These are phyloP conservation scores for Meghimatium bilineatum DNA, from an alignment of 2,888 invertebrate species.

Conservation along the genomic window DNA sequence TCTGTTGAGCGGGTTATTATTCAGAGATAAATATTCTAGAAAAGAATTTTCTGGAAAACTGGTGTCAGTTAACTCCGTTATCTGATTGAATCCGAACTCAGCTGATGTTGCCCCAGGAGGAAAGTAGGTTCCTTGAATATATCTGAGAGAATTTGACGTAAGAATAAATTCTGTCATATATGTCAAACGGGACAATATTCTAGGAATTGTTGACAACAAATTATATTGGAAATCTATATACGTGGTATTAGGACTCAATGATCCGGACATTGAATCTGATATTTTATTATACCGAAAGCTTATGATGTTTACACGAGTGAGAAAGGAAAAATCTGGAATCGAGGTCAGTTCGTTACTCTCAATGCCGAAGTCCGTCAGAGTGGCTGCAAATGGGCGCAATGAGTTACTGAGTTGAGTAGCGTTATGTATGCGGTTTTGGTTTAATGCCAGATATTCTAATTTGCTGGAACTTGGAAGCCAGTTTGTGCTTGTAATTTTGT, in stretches of 20 bases:
- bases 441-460: not conserved
- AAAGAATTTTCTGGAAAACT: not conserved
- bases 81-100: not conserved
- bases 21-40: not conserved
- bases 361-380: not conserved
- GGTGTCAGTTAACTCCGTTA: constrained; percentile 3
- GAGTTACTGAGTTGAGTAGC: not conserved
- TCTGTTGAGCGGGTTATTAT: not conserved
- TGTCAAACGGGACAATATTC: not conserved
- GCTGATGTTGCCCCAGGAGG: not conserved
- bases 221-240: not conserved
- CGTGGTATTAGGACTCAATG: not conserved
- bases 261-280: not conserved
- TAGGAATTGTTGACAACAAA: not conserved
- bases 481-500: not conserved
- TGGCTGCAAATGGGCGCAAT: not conserved
- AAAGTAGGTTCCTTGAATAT: not conserved
- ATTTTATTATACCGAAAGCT: not conserved
- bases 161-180: not conserved
- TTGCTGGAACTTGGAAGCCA: not conserved
- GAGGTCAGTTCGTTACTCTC: not conserved
- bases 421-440: not conserved
- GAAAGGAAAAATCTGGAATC: not conserved
- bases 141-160: not conserved
- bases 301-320: not conserved